phyloP scores from a whole-genome alignment of 2,113 vertebrate species.

The Paradoxurus hermaphroditus region DNA sequence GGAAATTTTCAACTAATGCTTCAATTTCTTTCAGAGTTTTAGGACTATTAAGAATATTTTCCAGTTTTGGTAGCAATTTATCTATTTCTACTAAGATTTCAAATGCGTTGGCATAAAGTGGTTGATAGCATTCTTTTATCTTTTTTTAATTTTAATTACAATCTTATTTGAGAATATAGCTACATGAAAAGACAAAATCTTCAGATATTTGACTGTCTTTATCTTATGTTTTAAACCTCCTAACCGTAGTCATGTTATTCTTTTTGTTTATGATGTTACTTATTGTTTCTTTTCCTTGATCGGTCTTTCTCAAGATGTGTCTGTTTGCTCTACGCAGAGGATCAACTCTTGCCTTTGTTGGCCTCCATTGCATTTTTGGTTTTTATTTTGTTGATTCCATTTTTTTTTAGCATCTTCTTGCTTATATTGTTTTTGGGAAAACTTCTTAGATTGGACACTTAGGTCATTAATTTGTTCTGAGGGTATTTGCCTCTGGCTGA shows the following conservation, averaged over 20 bases:
- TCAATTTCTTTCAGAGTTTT: neutral
- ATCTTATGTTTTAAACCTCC: neutral
- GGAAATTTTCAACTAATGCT: neutral
- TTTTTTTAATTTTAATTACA: neutral
- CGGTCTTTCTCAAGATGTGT: neutral
- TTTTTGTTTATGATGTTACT: neutral
- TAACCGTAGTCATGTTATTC: neutral
- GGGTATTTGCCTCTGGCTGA: neutral
- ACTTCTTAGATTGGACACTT: neutral
- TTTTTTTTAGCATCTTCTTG: neutral
- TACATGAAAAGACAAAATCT: slow-evolving; percentile 16
- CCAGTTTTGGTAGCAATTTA: neutral
- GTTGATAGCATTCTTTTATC: neutral
- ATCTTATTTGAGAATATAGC: slow-evolving; percentile 2
- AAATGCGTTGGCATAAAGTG: neutral
- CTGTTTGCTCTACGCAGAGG: neutral
- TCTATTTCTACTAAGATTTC: neutral
- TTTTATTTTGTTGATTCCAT: neutral
- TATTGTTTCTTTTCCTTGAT: neutral
- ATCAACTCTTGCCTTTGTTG: neutral
- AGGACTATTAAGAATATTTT: neutral
- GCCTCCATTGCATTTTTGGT: neutral
- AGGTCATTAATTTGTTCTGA: neutral
- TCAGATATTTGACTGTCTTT: neutral
- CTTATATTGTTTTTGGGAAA: neutral